Percentiles rank a stretch among this genome's conserved stretches.
Evolutionary conservation across 2,113 vertebrate genomes (phyloP).

Genomic region (Mastomys coucha): DNA sequence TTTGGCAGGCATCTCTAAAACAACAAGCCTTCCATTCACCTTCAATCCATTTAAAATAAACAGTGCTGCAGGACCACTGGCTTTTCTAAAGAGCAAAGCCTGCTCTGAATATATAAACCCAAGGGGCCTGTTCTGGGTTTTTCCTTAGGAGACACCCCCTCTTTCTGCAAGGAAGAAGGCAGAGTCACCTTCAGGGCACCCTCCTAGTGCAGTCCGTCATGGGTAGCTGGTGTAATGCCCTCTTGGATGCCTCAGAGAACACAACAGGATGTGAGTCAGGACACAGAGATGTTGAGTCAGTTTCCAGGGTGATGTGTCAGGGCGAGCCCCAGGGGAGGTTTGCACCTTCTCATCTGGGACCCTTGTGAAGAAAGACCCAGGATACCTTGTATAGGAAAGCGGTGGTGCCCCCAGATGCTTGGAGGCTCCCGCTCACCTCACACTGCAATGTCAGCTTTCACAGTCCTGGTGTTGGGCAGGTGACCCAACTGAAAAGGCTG

Average conservation of each 20-base stretch:
- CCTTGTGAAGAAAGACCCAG: constrained; percentile 44
- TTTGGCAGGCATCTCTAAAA: not conserved
- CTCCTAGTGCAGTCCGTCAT: constrained; percentile 61
- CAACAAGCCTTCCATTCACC: not conserved
- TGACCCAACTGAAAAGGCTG: accelerated
- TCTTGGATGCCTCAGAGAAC: constrained; percentile 76
- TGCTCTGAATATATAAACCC: not conserved
- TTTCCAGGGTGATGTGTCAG: constrained; percentile 79
- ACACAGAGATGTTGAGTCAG: constrained; percentile 73
- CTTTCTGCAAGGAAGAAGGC: not conserved
- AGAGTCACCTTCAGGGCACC: constrained; percentile 41
- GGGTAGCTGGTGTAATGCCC: constrained; percentile 76
- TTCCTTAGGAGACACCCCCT: not conserved
- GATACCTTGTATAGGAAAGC: not conserved
- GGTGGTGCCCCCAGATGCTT: not conserved
- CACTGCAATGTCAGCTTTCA: not conserved
- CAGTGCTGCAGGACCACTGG: not conserved
- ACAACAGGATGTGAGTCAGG: constrained; percentile 87
- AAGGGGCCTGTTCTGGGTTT: not conserved
- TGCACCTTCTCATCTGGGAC: constrained; percentile 47
- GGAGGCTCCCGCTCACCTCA: not conserved
- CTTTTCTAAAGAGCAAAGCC: constrained; percentile 24
- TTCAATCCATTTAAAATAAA: not conserved
- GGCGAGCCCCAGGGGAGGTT: constrained; percentile 68
- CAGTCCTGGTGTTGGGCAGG: not conserved